Percentiles rank a stretch among this genome's conserved stretches.
Evolutionary conservation across 2,797 vertebrate genomes (phyloP).

Genomic region (Oreochromis grahami): DNA sequence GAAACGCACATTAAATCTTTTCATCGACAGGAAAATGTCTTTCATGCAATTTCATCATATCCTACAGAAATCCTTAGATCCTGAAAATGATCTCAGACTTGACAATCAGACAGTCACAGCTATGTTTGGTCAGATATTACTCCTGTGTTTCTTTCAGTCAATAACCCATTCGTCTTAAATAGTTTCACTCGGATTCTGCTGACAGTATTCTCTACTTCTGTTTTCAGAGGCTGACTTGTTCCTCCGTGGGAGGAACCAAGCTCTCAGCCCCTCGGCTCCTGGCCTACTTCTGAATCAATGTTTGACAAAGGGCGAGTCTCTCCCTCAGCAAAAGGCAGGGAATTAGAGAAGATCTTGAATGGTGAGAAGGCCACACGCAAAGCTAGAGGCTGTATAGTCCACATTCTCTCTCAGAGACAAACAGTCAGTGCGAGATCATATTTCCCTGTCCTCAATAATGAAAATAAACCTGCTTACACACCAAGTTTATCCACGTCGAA

Average conservation of each 20-base stretch:
- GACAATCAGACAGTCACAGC: conserved; percentile 20
- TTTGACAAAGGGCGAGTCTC: conserved; percentile 70
- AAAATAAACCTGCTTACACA: conserved; percentile 63
- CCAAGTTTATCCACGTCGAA: conserved; percentile 24
- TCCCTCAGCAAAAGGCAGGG: conserved; percentile 54
- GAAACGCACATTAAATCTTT: conserved; percentile 10
- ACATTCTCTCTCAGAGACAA: conserved; percentile 41
- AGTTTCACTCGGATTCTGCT: conserved; percentile 50
- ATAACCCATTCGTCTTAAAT: conserved; percentile 45
- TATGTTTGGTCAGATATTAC: conserved; percentile 34
- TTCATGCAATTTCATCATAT: conserved; percentile 57
- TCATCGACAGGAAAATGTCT: conserved; percentile 34
- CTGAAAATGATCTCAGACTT: conserved; percentile 25
- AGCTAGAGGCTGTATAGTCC: conserved; percentile 39
- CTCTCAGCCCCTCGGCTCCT: conserved; percentile 62
- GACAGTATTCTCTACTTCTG: conserved; percentile 38
- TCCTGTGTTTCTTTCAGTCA: conserved; percentile 28
- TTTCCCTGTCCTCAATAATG: conserved; percentile 53
- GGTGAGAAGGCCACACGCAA: conserved; percentile 63
- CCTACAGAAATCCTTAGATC: conserved; percentile 5
- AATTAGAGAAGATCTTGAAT: conserved; percentile 52
- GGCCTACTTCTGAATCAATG: conserved; percentile 75
- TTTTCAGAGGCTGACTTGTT: conserved; percentile 29
- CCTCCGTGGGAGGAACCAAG: conserved; percentile 52
- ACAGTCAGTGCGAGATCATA: conserved; percentile 43